Base-by-base conservation (phyloP, 2,888 invertebrate genomes). In the Blastobasis lacticolella region DNA sequence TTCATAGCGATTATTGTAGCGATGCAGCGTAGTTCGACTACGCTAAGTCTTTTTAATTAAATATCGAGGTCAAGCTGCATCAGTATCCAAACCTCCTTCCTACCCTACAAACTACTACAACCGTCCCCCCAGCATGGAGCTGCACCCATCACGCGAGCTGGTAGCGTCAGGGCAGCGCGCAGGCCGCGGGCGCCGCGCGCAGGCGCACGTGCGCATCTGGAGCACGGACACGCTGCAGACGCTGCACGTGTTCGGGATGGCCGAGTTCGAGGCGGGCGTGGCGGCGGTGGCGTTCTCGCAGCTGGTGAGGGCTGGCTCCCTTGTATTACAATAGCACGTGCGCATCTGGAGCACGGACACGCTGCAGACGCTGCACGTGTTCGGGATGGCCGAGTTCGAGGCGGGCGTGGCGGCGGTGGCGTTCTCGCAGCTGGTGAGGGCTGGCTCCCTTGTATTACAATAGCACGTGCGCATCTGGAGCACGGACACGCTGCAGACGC, bases 311-410 rank as follows among this genome's bases (percentile, higher is more conserved):
- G 42, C n/a, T n/a, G n/a, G 23, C 23, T 23, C 3, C 3, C 23
- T 23, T 23, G 23, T 23, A 2, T 2, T 23, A 23, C 3, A 23
- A 23, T 2, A 23, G 0, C 96, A 97, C 71, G 95, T 97, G 10
- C 90, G 97, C 52, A 95, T 97, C 62, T 97, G 97, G 97, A 95
- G 96, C 72, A 95, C 95, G 0, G 94, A 95, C 78, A 94, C 95
- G 1, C 80, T 97, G 59, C 94, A 95, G 75, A 97, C 97, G 0
- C 88, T 96, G 44, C 95, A 95, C 71, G 95, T 97, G 38, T 95
- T 97, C 71, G 97, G 97, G 5, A 94, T 96, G 93, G 96, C 96
- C 0, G 95, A 96, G 76, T 93, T 97, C 70, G 95, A 95, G 67
- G 91, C 94, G 49, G 96, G 96, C 0, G 95, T 97, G 0, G 91